Percentiles rank a stretch among this genome's conserved stretches.
These are phyloP conservation scores for Bicyclus anynana DNA, from an alignment of 1,140 invertebrate species.

Conservation along the genomic window DNA sequence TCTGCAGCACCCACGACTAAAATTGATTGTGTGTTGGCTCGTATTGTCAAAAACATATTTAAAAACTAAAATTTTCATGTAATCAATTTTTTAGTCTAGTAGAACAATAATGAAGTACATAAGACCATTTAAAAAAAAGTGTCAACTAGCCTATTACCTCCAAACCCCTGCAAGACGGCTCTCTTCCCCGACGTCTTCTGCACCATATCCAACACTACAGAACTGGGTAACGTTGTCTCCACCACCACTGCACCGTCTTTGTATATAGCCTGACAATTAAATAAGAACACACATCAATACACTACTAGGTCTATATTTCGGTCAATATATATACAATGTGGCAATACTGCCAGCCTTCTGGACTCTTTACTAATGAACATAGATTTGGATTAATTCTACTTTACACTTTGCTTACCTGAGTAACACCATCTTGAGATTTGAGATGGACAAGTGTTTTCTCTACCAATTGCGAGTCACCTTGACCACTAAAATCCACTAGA, in stretches of 20 bases:
- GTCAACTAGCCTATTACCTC: slow-evolving; percentile 65
- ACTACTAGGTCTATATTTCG: no score
- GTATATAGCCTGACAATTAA: slow-evolving; percentile 48
- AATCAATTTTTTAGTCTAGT: no score
- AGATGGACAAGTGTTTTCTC: slow-evolving; percentile 46
- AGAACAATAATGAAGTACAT: no score
- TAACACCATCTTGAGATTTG: slow-evolving; percentile 45
- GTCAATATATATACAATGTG: no score
- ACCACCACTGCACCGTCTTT: slow-evolving; percentile 82
- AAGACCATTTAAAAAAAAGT: background rate
- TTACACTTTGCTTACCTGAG: slow-evolving; percentile 47
- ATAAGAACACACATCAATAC: no score
- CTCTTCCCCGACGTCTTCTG: slow-evolving; percentile 81
- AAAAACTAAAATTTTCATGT: no score
- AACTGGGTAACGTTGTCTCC: slow-evolving; percentile 80
- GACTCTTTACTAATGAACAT: no score
- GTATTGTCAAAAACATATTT: no score
- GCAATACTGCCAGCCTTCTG: no score
- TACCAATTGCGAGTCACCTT: slow-evolving; percentile 32
- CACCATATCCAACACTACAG: slow-evolving; percentile 79
- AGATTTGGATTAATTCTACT: no score
- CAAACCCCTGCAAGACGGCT: slow-evolving; percentile 88
- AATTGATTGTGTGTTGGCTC: no score
- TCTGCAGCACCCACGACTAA: no score
- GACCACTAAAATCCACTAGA: slow-evolving; percentile 46